Evolutionary conservation across 2,113 vertebrate genomes (phyloP).

Genomic region (Plotosus lineatus): DNA sequence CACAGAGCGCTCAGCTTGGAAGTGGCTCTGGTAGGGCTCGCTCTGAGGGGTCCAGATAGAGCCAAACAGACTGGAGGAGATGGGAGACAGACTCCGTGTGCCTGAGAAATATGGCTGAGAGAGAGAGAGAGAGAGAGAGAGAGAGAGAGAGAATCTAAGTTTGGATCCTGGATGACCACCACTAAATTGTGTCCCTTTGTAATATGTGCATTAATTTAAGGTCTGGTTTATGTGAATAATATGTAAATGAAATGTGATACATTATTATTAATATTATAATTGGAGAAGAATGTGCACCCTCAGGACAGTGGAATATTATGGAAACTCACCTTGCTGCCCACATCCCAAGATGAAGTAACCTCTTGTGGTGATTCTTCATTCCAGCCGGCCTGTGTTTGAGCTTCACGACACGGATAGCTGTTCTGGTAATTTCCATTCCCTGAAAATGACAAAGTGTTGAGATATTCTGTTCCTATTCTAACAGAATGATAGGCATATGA

Average conservation of each 20-base stretch:
- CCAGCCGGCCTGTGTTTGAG: slow-evolving; percentile 69
- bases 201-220: neutral
- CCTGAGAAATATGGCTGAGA: slow-evolving; percentile 92
- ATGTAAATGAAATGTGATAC: neutral
- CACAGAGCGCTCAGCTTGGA: slow-evolving; percentile 73
- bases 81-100: slow-evolving; percentile 94
- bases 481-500: neutral
- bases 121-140: slow-evolving; percentile 18
- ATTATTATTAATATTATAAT: neutral
- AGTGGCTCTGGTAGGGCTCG: slow-evolving; percentile 87
- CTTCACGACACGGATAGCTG: slow-evolving; percentile 62
- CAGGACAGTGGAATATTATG: neutral
- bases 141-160: neutral
- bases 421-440: slow-evolving; percentile 67
- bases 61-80: slow-evolving; percentile 98
- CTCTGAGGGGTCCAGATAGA: slow-evolving; percentile 98
- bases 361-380: slow-evolving; percentile 69
- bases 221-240: neutral
- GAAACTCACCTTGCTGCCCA: slow-evolving; percentile 73
- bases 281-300: neutral
- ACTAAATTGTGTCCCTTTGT: neutral
- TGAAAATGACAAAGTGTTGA: slow-evolving; percentile 35
- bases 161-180: neutral
- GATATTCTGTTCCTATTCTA: neutral
- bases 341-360: slow-evolving; percentile 68